phyloP scores from a whole-genome alignment of 2,113 vertebrate species.

The Harpagus bidentatus region DNA sequence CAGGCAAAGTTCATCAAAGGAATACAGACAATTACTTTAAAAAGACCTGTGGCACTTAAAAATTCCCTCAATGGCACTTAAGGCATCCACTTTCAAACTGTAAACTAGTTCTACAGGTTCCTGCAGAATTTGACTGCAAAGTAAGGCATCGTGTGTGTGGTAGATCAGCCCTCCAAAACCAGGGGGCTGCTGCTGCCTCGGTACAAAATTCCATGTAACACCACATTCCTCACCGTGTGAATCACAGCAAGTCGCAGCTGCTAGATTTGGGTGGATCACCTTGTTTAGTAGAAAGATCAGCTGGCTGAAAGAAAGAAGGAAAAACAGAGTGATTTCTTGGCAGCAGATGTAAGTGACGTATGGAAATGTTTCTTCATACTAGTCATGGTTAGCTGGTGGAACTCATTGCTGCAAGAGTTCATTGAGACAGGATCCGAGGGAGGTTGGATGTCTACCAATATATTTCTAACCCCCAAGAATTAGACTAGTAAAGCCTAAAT shows the following conservation, averaged over 20 bases:
- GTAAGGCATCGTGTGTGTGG: background rate
- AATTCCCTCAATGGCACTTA: background rate
- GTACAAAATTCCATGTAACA: background rate
- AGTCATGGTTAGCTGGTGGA: background rate
- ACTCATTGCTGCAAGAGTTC: background rate
- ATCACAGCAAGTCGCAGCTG: constrained; percentile 9
- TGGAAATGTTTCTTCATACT: background rate
- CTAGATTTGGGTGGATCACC: constrained; percentile 12
- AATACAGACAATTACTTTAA: constrained; percentile 2
- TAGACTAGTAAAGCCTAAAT: background rate
- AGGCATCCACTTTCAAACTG: background rate
- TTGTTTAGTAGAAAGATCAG: background rate
- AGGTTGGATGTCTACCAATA: background rate
- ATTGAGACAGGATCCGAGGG: background rate
- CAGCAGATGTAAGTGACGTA: background rate
- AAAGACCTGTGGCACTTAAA: background rate
- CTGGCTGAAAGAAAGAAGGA: background rate
- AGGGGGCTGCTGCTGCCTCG: background rate
- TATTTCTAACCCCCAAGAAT: background rate
- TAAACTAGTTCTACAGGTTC: background rate
- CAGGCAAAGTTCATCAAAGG: constrained; percentile 42
- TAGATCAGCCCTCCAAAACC: background rate
- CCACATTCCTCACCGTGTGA: background rate
- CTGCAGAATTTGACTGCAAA: background rate
- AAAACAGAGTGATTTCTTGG: background rate